Evolutionary conservation across 2,113 vertebrate genomes (phyloP).

Genomic region (Notiomystis cincta): DNA sequence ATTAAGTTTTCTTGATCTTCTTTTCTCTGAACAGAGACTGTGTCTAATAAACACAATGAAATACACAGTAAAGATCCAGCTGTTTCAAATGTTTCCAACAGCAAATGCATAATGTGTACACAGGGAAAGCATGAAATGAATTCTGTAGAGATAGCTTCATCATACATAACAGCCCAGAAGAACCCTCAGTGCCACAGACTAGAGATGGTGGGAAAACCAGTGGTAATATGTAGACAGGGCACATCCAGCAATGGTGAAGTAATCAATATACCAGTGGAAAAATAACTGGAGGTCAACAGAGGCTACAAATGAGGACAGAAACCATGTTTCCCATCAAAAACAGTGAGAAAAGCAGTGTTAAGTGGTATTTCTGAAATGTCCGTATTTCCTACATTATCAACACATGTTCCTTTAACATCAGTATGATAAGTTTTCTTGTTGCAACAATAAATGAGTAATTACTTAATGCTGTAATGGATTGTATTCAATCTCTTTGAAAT

Average conservation of each 20-base stretch:
- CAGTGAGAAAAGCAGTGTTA: background rate
- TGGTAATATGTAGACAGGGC: accelerated
- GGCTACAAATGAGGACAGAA: background rate
- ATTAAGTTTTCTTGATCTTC: background rate
- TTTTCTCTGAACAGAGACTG: background rate
- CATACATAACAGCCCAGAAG: background rate
- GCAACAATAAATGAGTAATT: slow-evolving; percentile 22
- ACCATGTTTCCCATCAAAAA: background rate
- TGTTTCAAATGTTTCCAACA: background rate
- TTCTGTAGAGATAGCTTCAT: background rate
- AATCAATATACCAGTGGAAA: background rate
- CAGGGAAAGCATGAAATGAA: background rate
- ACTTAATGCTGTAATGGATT: background rate
- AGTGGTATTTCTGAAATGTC: background rate
- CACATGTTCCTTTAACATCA: background rate
- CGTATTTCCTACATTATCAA: background rate
- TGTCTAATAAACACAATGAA: background rate
- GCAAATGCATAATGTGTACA: background rate
- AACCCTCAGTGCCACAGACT: background rate
- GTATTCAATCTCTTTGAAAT: background rate
- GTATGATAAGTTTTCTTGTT: background rate
- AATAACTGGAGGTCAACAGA: background rate
- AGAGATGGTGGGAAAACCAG: background rate
- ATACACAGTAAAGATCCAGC: background rate
- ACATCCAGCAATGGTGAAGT: background rate